phyloP scores from a whole-genome alignment of 2,888 invertebrate genomes.

The Pheosia gnoma region DNA sequence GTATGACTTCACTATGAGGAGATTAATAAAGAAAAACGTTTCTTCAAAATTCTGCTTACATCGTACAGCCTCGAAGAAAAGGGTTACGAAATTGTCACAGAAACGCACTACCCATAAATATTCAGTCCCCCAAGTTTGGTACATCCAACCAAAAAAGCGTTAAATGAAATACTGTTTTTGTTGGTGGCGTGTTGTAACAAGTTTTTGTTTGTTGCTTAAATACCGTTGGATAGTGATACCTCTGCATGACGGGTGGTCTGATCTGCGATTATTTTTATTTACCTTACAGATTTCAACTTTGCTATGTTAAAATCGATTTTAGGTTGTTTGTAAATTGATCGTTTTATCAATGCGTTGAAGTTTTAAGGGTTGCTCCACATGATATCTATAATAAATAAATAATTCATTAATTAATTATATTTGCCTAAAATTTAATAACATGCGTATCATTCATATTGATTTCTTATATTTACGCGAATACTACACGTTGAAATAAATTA shows the following conservation, averaged over 20 bases:
- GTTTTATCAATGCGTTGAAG: too few relatives aligned
- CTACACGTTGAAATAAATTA: too few relatives aligned
- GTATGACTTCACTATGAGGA: not conserved
- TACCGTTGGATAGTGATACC: conserved; percentile 41
- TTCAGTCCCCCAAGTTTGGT: conserved; percentile 5
- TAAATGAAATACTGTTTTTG: conserved; percentile 30
- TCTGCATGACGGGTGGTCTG: conserved; percentile 40
- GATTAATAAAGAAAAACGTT: not conserved
- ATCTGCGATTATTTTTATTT: conserved; percentile 2
- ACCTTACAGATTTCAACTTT: not conserved
- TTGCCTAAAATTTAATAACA: too few relatives aligned
- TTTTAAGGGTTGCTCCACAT: too few relatives aligned
- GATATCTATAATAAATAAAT: too few relatives aligned
- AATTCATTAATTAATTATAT: too few relatives aligned
- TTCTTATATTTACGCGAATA: too few relatives aligned
- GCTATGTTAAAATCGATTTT: not conserved
- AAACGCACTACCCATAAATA: conserved; percentile 4
- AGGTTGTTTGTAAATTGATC: not conserved
- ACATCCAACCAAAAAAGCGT: conserved; percentile 13
- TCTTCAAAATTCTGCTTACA: not conserved
- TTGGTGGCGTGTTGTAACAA: conserved; percentile 25
- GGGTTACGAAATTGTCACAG: conserved; percentile 4
- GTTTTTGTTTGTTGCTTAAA: conserved; percentile 34
- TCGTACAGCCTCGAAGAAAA: not conserved
- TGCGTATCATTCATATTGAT: too few relatives aligned